Evolutionary conservation across 2,113 vertebrate species (phyloP), one percentile per base, ranked within the genome.

Genomic region (Xenopus borealis): DNA sequence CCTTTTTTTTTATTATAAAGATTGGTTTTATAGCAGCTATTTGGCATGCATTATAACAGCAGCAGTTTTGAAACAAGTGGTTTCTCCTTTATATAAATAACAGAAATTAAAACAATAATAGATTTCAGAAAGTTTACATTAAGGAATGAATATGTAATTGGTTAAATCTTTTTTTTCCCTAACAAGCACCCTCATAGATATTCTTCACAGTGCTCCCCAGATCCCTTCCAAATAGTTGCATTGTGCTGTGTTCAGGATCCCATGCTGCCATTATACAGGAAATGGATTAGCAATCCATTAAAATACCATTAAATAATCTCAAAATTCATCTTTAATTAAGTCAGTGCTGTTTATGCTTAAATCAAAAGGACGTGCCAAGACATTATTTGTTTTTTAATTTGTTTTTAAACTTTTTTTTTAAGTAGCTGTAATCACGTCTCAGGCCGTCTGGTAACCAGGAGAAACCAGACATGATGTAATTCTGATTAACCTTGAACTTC

Each of bases 301-400:
- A 94, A 88, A 97, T 98, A 92, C 95, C 94, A 96, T 97, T 95
- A 95, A 94, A 96, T 97, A 96, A 98, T 98, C 97, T 96, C 89
- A 89, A 87, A 88, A 89, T 92, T 96, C 94, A 96, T 97, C 95
- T 95, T 92, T 94, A 94, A 96, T 95, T 92, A 92, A 94, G 92
- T 93, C 91, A 87, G 90, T 86, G 90, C 90, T 88, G 87, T 91
- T 91, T 91, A 88, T 82, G 86, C 91, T 90, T 87, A 91, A 91
- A 91, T 92, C 79, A 89, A 92, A 91, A 92, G 91, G 87, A 85
- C 85, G 63, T 91, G 88, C 84, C 10, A 83, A 93, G 91, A 90
- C 90, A 87, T 92, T 89, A 91, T 94, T 93, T 92, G 90, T 93
- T 90, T 92, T 55, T 55, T 50, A 1, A 50, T 55, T n/a, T 55